Percentiles rank a stretch among this genome's conserved stretches.
phyloP scores from a whole-genome alignment of 2,113 vertebrate species.

The Passer domesticus region DNA sequence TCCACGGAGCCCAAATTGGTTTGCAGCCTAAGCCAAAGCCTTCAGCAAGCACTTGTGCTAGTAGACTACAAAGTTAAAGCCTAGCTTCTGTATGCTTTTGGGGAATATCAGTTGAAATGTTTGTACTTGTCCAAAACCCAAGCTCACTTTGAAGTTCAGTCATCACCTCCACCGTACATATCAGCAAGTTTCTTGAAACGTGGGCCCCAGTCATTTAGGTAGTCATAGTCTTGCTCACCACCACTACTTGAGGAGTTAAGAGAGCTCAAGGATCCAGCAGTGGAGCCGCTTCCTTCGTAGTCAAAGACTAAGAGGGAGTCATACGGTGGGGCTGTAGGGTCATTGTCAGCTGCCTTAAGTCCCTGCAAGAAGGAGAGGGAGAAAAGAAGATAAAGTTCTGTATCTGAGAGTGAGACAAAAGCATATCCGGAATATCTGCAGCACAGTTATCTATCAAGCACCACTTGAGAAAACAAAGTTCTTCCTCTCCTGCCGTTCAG shows the following conservation, averaged over 20 bases:
- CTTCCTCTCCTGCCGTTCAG: background rate
- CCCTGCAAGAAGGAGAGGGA: slow-evolving; percentile 77
- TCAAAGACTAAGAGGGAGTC: slow-evolving; percentile 98
- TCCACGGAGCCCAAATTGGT: slow-evolving; percentile 83
- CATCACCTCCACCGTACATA: slow-evolving; percentile 96
- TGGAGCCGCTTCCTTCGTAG: slow-evolving; percentile 96
- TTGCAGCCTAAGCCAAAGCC: slow-evolving; percentile 90
- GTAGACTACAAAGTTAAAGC: slow-evolving; percentile 98
- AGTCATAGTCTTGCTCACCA: slow-evolving; percentile 98
- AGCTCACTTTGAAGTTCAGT: slow-evolving; percentile 84
- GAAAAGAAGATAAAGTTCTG: background rate
- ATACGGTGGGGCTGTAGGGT: slow-evolving; percentile 94
- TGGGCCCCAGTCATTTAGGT: slow-evolving; percentile 98
- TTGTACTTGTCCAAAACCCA: slow-evolving; percentile 86
- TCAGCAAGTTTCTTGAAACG: slow-evolving; percentile 98
- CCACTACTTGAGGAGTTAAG: slow-evolving; percentile 98
- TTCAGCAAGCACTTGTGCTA: slow-evolving; percentile 95
- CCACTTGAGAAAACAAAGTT: background rate
- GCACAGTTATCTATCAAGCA: background rate
- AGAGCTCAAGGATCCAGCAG: slow-evolving; percentile 95
- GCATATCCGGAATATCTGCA: background rate
- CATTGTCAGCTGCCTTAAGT: slow-evolving; percentile 95
- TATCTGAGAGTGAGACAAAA: background rate
- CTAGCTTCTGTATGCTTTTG: slow-evolving; percentile 89
- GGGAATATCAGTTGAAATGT: slow-evolving; percentile 89